Percentiles rank a stretch among this genome's conserved stretches.
These are phyloP conservation scores for Drosophila meridionalis DNA, from an alignment of 2,888 invertebrate species.

Conservation along the genomic window DNA sequence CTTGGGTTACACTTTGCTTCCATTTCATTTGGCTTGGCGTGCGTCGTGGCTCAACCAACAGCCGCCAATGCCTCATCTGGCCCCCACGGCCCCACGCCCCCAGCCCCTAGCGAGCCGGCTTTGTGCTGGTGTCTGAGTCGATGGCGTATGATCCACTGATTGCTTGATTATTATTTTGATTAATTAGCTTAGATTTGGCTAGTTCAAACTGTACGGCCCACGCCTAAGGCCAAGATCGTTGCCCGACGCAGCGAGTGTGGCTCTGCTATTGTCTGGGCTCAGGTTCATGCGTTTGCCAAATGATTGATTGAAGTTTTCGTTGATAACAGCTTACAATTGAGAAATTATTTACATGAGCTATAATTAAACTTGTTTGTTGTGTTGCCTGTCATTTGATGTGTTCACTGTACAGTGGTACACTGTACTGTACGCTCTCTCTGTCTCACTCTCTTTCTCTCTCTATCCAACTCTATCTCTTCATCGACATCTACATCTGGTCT, in stretches of 20 bases:
- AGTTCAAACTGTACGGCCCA: conserved; percentile 78
- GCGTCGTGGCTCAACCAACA: conserved; percentile 75
- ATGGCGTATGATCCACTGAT: conserved; percentile 78
- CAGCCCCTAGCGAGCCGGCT: conserved; percentile 17
- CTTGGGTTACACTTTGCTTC: conserved; percentile 71
- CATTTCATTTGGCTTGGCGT: conserved; percentile 67
- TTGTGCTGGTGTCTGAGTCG: conserved; percentile 60
- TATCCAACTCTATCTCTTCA: conserved; percentile 20
- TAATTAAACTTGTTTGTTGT: conserved; percentile 82
- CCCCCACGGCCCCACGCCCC: background rate
- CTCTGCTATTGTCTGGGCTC: conserved; percentile 57
- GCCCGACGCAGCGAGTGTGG: conserved; percentile 28
- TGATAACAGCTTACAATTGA: conserved; percentile 82
- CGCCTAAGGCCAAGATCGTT: conserved; percentile 64
- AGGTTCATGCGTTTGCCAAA: conserved; percentile 76
- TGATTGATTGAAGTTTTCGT: conserved; percentile 82
- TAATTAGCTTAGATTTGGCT: conserved; percentile 83
- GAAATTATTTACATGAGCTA: conserved; percentile 81
- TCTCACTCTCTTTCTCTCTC: conserved; percentile 34
- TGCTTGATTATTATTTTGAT: conserved; percentile 83
- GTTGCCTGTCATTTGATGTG: conserved; percentile 75
- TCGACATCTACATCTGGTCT: conserved; percentile 9
- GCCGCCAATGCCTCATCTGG: background rate
- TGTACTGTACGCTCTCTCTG: background rate
- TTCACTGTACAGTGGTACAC: conserved; percentile 41